Evolutionary conservation across 2,797 vertebrate species (phyloP).

Genomic region (Corythornis leucogaster): DNA sequence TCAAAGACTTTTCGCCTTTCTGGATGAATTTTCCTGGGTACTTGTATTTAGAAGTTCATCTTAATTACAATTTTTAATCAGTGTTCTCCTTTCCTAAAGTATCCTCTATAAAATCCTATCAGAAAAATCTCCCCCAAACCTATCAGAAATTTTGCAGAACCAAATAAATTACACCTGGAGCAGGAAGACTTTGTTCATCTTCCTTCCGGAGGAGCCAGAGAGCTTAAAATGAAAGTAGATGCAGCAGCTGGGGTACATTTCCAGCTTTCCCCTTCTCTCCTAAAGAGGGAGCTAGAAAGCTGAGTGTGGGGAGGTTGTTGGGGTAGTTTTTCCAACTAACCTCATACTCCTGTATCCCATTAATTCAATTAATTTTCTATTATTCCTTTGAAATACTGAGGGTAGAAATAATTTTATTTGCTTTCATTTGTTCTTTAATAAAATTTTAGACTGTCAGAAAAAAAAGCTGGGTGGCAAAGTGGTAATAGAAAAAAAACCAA

Average conservation of each 20-base stretch:
- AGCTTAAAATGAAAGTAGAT: conserved; percentile 8
- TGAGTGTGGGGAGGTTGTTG: background rate
- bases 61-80: background rate
- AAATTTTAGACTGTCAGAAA: background rate
- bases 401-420: background rate
- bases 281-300: conserved; percentile 18
- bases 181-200: background rate
- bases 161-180: background rate
- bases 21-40: background rate
- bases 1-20: background rate
- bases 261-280: background rate
- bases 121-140: background rate
- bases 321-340: background rate
- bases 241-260: background rate
- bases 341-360: background rate
- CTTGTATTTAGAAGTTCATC: background rate
- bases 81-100: background rate
- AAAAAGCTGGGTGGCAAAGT: background rate
- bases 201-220: conserved; percentile 19
- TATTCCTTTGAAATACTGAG: background rate
- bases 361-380: background rate
- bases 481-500: background rate
- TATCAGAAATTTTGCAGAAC: background rate
- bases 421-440: background rate
- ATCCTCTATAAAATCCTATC: background rate